Conservation (phyloP, 37 sponge, comb jelly and placozoan genomes). For the Beroe forskalii region DNA sequence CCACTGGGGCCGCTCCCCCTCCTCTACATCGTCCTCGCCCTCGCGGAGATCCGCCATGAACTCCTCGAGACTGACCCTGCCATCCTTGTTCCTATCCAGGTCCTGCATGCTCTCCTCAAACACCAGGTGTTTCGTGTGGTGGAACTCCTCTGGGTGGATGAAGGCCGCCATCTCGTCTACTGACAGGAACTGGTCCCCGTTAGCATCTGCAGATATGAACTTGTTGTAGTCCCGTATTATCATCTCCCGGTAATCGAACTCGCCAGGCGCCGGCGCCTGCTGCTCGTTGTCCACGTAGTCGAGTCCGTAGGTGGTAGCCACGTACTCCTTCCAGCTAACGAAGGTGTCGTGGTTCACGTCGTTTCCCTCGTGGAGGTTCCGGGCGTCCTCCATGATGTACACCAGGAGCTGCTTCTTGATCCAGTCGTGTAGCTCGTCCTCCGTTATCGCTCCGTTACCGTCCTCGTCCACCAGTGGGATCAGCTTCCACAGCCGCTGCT, state of each 20-base stretch:
- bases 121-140: constrained; percentile 21
- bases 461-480: constrained; percentile 24
- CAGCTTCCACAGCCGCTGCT: constrained; percentile 66
- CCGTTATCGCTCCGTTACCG: not conserved
- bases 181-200: constrained; percentile 40
- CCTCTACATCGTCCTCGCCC: not conserved
- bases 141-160: constrained; percentile 34
- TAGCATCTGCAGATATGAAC: constrained; percentile 38
- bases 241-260: constrained; percentile 46
- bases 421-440: constrained; percentile 38
- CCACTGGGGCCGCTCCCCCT: constrained; percentile 21
- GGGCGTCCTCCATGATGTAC: constrained; percentile 35
- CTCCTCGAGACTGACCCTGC: constrained; percentile 75
- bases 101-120: constrained; percentile 66
- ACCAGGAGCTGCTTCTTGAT: constrained; percentile 29
- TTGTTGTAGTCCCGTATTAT: constrained; percentile 43
- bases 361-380: constrained; percentile 41
- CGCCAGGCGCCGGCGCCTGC: not conserved
- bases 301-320: constrained; percentile 14
- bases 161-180: constrained; percentile 43
- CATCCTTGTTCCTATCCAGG: constrained; percentile 88
- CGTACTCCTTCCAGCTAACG: constrained; percentile 50
- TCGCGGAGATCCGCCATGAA: constrained; percentile 68
- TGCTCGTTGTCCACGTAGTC: constrained; percentile 32
- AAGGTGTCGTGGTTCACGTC: constrained; percentile 30